Base-by-base conservation (phyloP, 1,140 invertebrate genomes). In the Melitaea cinxia region DNA sequence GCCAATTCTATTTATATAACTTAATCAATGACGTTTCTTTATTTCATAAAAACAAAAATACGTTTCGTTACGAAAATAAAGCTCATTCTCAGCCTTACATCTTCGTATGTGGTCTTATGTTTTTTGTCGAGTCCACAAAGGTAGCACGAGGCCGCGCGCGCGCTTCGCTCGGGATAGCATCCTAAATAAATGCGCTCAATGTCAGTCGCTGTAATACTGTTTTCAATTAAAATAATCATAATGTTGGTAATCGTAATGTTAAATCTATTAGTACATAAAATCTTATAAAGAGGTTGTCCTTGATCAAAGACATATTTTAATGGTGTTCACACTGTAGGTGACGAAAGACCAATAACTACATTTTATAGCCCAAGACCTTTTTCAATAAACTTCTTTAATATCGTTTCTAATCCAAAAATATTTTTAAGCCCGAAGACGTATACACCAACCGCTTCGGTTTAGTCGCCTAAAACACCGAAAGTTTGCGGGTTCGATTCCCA, bases 111-210 rank as follows among this genome's bases (percentile, higher is more conserved):
- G 39, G 17, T 45, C 17, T 45, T 17, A 19, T 45, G 19, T 45
- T 45, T 45, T 45, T 45, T 45, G 9, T 45, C 4, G 9, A 19
- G 15, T 21, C 39, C 15, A 45, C 39, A 19, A 19, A 17, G 7
- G 39, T 47, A 14, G 12, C 26, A 6, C 49, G 19, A 52, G 49
- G 49, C 49, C 49, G 49, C 19, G 49, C 23, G 49, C 49, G 19
- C 26, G 26, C 49, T 3, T 10, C n/a, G 21, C 47, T 21, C 49
- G 56, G 28, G 56, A 30, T 33, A 15, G 28, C 42, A 28, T 59
- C 39, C 56, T 49, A 59, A 21, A 59, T 59, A 49, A 47, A 59
- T 19, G n/a, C 39, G 56, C 56, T 59, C 56, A 59, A 59, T 59
- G 42, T 33, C 42, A 49, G 10, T 47, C 42, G 19, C 7, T 47